Percentiles rank a stretch among this genome's conserved stretches.
These are phyloP conservation scores for Serripes groenlandicus DNA, from an alignment of 2,888 invertebrate species.

Conservation along the genomic window DNA sequence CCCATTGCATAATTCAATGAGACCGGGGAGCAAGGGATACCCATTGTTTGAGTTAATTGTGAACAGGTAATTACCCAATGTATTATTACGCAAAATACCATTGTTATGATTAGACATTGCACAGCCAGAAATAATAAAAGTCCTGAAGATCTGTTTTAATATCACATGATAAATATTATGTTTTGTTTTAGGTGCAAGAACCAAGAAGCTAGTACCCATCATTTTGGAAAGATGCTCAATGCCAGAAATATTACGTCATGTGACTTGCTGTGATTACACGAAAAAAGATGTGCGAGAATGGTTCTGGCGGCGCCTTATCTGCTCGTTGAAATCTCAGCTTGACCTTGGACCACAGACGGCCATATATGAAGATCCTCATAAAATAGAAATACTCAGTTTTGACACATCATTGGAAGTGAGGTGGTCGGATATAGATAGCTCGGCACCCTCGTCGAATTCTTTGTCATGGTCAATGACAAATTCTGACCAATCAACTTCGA, in stretches of 20 bases:
- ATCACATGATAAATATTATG: too few species aligned
- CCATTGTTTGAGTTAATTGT: too few species aligned
- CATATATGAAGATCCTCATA: conserved; percentile 9
- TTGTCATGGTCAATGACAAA: conserved; percentile 7
- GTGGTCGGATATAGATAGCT: conserved; percentile 40
- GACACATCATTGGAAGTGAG: conserved; percentile 25
- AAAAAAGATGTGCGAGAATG: conserved; percentile 75
- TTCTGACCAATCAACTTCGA: not conserved
- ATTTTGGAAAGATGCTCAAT: conserved; percentile 72
- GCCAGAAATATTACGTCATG: conserved; percentile 77
- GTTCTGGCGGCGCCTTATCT: conserved; percentile 94
- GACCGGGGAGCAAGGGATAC: too few species aligned
- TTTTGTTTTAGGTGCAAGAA: conserved; percentile 76
- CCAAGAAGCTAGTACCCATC: conserved; percentile 82
- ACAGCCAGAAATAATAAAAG: too few species aligned
- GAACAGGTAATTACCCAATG: too few species aligned
- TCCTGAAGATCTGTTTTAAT: too few species aligned
- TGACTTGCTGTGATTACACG: conserved; percentile 81
- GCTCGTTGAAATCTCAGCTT: conserved; percentile 92
- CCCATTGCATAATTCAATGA: too few species aligned
- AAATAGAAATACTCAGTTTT: conserved; percentile 33
- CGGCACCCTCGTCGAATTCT: conserved; percentile 11
- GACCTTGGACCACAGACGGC: conserved; percentile 77
- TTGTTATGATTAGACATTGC: too few species aligned
- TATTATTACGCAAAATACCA: too few species aligned